phyloP scores from a whole-genome alignment of 1,140 invertebrate species.

The Glossosoma conforme region DNA sequence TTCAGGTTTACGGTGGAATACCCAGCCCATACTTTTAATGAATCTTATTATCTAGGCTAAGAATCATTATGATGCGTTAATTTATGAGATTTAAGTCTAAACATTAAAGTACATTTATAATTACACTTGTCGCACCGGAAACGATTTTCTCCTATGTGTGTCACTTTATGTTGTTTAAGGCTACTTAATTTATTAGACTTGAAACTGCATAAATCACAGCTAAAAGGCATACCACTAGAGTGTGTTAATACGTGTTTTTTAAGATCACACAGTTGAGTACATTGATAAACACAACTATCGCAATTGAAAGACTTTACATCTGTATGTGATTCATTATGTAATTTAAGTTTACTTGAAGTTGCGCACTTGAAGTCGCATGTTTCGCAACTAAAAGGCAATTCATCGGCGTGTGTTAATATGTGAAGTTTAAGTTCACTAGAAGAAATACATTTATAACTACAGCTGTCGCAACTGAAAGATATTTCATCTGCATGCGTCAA shows the following conservation, averaged over 20 bases:
- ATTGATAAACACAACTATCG: not conserved
- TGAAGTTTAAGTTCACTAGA: too few species aligned
- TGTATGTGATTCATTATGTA: conserved; percentile 2
- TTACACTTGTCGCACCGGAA: too few species aligned
- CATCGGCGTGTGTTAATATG: too few species aligned
- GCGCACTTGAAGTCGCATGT: not conserved
- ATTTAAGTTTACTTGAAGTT: not conserved
- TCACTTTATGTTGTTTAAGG: too few species aligned
- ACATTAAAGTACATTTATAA: too few species aligned
- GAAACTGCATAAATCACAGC: conserved; percentile 5
- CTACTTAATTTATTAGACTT: too few species aligned
- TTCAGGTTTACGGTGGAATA: too few species aligned
- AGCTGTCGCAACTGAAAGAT: not conserved
- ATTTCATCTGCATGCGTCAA: not conserved
- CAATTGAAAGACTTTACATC: not conserved
- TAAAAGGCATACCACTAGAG: not conserved
- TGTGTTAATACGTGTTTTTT: conserved; percentile 4
- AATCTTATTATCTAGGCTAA: too few species aligned
- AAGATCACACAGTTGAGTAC: not conserved
- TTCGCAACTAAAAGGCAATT: not conserved
- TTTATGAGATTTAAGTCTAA: too few species aligned
- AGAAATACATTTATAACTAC: not conserved
- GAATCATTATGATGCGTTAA: too few species aligned
- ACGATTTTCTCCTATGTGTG: too few species aligned
- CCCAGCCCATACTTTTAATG: too few species aligned